phyloP scores from a whole-genome alignment of 1,140 invertebrate genomes.

The Euura saliciscinereae region DNA sequence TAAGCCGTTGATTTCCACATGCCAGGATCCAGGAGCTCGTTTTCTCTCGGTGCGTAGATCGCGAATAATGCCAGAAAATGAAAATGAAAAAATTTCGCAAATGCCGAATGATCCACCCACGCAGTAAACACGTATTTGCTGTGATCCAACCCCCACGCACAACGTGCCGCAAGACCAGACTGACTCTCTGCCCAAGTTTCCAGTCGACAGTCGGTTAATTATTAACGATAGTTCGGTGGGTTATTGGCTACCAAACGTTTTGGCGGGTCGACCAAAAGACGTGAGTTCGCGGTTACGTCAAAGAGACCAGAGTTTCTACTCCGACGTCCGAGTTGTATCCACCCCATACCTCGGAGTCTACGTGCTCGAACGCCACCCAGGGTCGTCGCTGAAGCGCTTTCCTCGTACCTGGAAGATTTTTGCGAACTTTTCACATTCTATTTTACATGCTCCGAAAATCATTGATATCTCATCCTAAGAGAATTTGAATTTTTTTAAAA shows the following conservation, averaged over 20 bases:
- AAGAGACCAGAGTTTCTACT: neutral
- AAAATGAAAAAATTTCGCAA: too few relatives aligned
- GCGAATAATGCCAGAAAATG: too few relatives aligned
- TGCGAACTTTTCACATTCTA: too few relatives aligned
- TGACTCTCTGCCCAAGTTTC: neutral
- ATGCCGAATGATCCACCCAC: too few relatives aligned
- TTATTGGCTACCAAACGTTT: neutral
- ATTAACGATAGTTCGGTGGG: neutral
- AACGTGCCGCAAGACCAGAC: neutral
- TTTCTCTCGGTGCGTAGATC: too few relatives aligned
- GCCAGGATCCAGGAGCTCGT: too few relatives aligned
- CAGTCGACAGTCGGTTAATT: neutral
- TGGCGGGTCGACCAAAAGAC: neutral
- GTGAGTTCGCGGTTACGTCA: neutral
- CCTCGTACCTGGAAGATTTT: too few relatives aligned
- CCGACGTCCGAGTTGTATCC: neutral
- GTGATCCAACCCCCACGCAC: neutral
- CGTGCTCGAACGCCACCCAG: neutral
- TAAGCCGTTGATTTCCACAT: too few relatives aligned
- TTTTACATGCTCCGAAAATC: too few relatives aligned
- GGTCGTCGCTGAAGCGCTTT: neutral
- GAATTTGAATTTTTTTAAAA: too few relatives aligned
- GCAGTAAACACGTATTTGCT: too few relatives aligned
- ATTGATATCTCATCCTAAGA: too few relatives aligned
- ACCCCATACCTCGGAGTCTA: neutral